Conservation (phyloP, 2,888 invertebrate species). For the Andrena haemorrhoa region DNA sequence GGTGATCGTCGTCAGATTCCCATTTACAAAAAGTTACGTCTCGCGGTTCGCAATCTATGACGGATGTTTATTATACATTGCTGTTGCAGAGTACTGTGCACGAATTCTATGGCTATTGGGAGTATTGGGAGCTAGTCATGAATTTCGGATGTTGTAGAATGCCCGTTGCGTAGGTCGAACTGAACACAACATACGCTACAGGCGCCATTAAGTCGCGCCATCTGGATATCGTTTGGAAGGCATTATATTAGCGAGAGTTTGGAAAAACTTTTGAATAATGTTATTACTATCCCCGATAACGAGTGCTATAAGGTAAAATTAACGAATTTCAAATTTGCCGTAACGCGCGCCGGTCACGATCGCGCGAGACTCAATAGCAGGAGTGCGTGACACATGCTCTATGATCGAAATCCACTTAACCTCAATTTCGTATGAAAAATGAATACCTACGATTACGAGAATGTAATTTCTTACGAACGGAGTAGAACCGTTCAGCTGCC, state of each 20-base stretch:
- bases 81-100: slow-evolving; percentile 24
- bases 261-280: slow-evolving; percentile 75
- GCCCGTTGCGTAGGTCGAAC: slow-evolving; percentile 70
- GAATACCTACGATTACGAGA: slow-evolving; percentile 51
- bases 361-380: slow-evolving; percentile 8
- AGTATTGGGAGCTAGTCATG: slow-evolving; percentile 65
- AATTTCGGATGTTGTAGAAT: slow-evolving; percentile 75
- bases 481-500: slow-evolving; percentile 20
- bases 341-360: slow-evolving; percentile 13
- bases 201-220: slow-evolving; percentile 79
- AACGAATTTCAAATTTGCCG: slow-evolving; percentile 39
- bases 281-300: slow-evolving; percentile 53
- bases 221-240: slow-evolving; percentile 76
- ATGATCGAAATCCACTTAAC: slow-evolving; percentile 56
- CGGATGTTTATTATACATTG: slow-evolving; percentile 29
- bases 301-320: slow-evolving; percentile 55
- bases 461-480: slow-evolving; percentile 37
- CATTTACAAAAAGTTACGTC: slow-evolving; percentile 32
- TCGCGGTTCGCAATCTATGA: slow-evolving; percentile 51
- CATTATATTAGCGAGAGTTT: slow-evolving; percentile 73
- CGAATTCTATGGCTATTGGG: slow-evolving; percentile 54
- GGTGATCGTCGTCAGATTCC: slow-evolving; percentile 25
- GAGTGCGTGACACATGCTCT: not conserved
- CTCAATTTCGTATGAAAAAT: slow-evolving; percentile 61
- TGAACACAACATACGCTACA: slow-evolving; percentile 71